These are phyloP conservation scores for Ceriagrion tenellum DNA, from an alignment of 2,888 invertebrate species.

Conservation along the genomic window DNA sequence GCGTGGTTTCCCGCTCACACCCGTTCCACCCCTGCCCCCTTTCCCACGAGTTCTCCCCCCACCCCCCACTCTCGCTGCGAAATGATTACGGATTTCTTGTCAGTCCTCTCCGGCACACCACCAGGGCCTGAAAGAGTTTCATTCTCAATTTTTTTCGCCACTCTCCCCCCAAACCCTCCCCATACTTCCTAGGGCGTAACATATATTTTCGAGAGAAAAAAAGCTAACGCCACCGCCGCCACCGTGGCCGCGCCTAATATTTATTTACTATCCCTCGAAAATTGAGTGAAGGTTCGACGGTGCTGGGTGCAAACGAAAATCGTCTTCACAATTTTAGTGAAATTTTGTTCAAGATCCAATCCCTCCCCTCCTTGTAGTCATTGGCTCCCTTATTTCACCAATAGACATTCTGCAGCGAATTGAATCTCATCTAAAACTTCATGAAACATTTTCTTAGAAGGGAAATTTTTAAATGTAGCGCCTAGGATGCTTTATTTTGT, in stretches of 20 bases:
- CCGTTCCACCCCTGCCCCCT: background rate
- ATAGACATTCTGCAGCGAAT: too few relatives aligned
- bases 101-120: background rate
- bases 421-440: too few relatives aligned
- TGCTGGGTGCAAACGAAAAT: too few relatives aligned
- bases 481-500: too few relatives aligned
- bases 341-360: too few relatives aligned
- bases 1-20: background rate
- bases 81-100: slow-evolving; percentile 21
- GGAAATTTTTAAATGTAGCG: too few relatives aligned
- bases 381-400: too few relatives aligned
- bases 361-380: too few relatives aligned
- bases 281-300: background rate
- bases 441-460: too few relatives aligned
- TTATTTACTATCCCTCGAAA: background rate
- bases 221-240: background rate
- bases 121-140: background rate
- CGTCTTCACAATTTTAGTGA: too few relatives aligned
- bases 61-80: background rate
- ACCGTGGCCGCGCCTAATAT: background rate
- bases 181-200: background rate
- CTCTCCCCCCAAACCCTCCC: too few relatives aligned
- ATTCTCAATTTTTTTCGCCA: too few relatives aligned
- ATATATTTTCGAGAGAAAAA: background rate
- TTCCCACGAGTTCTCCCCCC: background rate